phyloP scores from a whole-genome alignment of 2,113 vertebrate species.

The Nyctereutes procyonoides region DNA sequence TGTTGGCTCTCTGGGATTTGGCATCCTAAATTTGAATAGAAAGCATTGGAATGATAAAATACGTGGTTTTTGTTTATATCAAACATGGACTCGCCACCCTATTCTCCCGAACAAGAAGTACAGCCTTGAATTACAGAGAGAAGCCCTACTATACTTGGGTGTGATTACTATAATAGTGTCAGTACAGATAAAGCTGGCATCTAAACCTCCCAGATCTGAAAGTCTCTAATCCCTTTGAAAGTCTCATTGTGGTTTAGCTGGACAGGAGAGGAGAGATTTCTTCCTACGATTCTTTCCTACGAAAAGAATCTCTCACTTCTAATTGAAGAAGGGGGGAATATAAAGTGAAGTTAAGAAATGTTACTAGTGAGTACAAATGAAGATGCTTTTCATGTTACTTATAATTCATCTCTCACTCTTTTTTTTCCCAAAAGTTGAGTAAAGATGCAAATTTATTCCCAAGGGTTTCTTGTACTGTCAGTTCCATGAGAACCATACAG shows the following conservation, averaged over 20 bases:
- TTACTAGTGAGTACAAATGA: neutral
- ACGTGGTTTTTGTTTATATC: neutral
- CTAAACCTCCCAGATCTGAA: neutral
- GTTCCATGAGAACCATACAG: neutral
- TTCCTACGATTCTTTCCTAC: neutral
- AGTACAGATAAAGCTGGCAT: neutral
- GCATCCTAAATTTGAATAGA: conserved; percentile 6
- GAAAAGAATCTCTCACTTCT: conserved; percentile 15
- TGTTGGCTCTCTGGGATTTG: neutral
- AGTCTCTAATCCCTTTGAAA: neutral
- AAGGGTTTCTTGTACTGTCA: conserved; percentile 7
- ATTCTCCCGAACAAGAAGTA: neutral
- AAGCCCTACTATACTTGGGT: neutral
- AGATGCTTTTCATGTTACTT: conserved; percentile 56
- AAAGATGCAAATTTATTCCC: neutral
- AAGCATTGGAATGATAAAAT: neutral
- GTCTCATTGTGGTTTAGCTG: neutral
- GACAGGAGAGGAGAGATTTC: neutral
- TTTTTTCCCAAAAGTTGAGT: conserved; percentile 39
- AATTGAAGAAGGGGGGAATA: conserved; percentile 15
- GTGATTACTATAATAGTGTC: neutral
- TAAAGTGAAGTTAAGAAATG: conserved; percentile 13
- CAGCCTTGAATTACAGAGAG: conserved; percentile 1
- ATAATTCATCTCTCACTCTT: neutral
- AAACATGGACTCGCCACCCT: neutral